phyloP scores from a whole-genome alignment of 2,797 vertebrate genomes.

The Dendrocincla tyrannina region DNA sequence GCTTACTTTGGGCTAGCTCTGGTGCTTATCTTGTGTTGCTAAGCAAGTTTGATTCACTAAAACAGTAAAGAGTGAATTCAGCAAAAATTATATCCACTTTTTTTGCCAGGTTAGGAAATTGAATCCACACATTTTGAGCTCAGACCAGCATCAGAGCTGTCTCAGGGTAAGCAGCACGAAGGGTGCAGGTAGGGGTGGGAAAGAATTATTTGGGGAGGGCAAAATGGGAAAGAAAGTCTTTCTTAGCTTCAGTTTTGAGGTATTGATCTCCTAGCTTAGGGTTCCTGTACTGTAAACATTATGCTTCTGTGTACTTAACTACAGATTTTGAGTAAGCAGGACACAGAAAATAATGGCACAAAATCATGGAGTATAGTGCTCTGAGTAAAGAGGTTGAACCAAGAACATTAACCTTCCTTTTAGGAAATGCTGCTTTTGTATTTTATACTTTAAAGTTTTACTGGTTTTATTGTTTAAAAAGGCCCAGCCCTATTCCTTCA shows the following conservation, averaged over 20 bases:
- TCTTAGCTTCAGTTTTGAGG: not conserved
- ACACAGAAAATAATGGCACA: not conserved
- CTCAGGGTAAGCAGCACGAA: slow-evolving; percentile 36
- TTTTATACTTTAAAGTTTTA: not conserved
- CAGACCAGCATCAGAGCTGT: slow-evolving; percentile 53
- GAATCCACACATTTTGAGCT: slow-evolving; percentile 26
- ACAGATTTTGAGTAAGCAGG: not conserved
- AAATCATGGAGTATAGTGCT: not conserved
- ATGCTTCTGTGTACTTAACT: not conserved
- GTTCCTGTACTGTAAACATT: not conserved
- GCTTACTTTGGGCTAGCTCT: slow-evolving; percentile 61
- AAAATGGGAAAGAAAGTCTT: not conserved
- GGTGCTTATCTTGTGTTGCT: slow-evolving; percentile 47
- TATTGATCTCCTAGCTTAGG: not conserved
- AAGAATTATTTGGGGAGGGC: not conserved
- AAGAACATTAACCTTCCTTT: not conserved
- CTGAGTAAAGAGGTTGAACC: not conserved
- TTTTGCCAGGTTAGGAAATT: slow-evolving; percentile 56
- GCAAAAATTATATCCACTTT: slow-evolving; percentile 28
- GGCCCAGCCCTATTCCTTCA: not conserved
- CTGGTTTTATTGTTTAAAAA: not conserved
- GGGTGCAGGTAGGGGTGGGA: not conserved
- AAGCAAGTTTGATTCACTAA: slow-evolving; percentile 5
- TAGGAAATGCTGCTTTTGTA: not conserved
- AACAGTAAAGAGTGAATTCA: slow-evolving; percentile 5